Percentiles rank a stretch among this genome's conserved stretches.
These are phyloP conservation scores for Andricus curvator DNA, from an alignment of 2,888 invertebrate species.

Conservation along the genomic window DNA sequence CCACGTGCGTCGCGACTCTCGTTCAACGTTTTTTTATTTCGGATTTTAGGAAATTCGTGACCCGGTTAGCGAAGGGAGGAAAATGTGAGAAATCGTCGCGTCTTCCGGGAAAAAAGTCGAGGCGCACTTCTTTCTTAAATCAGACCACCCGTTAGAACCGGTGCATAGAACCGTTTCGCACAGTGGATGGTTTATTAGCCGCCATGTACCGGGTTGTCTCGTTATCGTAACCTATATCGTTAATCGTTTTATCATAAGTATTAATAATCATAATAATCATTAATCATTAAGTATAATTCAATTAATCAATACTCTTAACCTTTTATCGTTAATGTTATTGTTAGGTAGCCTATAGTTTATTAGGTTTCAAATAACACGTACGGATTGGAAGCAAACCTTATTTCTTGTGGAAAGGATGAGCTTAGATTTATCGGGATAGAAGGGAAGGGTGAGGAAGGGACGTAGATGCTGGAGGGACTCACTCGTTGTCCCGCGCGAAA, in stretches of 20 bases:
- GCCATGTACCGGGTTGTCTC: constrained; percentile 73
- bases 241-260: constrained; percentile 66
- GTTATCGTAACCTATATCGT: constrained; percentile 70
- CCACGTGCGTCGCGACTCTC: constrained; percentile 37
- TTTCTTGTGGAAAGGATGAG: constrained; percentile 55
- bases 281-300: constrained; percentile 72
- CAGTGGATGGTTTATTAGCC: constrained; percentile 75
- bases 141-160: constrained; percentile 68
- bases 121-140: constrained; percentile 60
- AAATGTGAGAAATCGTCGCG: constrained; percentile 56
- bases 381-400: constrained; percentile 76
- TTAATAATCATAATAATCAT: constrained; percentile 62
- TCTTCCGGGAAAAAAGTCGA: constrained; percentile 58
- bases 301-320: constrained; percentile 75
- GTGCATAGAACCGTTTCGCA: constrained; percentile 71
- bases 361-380: constrained; percentile 74
- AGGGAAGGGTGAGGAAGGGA: constrained; percentile 59
- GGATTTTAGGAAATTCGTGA: neutral
- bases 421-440: constrained; percentile 54
- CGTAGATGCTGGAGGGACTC: constrained; percentile 66
- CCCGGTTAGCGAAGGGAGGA: constrained; percentile 50
- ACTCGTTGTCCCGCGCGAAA: constrained; percentile 73
- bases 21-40: neutral
- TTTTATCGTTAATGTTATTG: constrained; percentile 74
- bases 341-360: constrained; percentile 76